A percentile compares a stretch with the other conserved stretches of the same genome.
Conservation (phyloP, 2,888 invertebrate genomes). For the Hemaris fuciformis region DNA sequence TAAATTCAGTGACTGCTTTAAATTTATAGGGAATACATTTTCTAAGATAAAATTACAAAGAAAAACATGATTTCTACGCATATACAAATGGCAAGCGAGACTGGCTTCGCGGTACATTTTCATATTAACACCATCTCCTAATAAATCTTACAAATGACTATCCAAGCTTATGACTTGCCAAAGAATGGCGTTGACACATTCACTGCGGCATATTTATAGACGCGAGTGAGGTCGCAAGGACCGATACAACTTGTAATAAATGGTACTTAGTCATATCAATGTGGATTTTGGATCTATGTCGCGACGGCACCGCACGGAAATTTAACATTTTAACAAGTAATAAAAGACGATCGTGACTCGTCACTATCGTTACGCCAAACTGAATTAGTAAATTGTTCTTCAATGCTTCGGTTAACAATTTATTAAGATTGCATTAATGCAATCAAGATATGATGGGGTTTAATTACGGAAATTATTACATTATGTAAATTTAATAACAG, state of each 20-base stretch:
- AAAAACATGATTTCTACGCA: conserved; percentile 10
- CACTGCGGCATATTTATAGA: neutral
- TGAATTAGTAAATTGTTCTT: neutral
- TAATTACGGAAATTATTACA: neutral
- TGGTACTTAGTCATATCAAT: neutral
- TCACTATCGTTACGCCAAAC: neutral
- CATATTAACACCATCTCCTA: conserved; percentile 6
- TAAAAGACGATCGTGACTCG: neutral
- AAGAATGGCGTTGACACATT: neutral
- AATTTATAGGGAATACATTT: conserved; percentile 13
- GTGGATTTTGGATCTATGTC: neutral
- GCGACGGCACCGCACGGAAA: neutral
- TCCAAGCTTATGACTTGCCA: conserved; percentile 7
- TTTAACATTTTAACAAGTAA: neutral
- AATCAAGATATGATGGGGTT: neutral
- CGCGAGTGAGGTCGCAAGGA: neutral
- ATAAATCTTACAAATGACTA: conserved; percentile 4
- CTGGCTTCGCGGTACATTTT: conserved; percentile 11
- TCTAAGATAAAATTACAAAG: conserved; percentile 9
- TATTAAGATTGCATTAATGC: neutral
- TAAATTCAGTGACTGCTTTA: conserved; percentile 11
- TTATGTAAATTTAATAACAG: neutral
- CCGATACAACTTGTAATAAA: neutral
- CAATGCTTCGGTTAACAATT: neutral
- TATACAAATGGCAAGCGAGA: conserved; percentile 14